Evolutionary conservation across 2,888 invertebrate species (phyloP), one percentile per base, ranked within the genome.

Genomic region (Chalcosyrphus nemorum): DNA sequence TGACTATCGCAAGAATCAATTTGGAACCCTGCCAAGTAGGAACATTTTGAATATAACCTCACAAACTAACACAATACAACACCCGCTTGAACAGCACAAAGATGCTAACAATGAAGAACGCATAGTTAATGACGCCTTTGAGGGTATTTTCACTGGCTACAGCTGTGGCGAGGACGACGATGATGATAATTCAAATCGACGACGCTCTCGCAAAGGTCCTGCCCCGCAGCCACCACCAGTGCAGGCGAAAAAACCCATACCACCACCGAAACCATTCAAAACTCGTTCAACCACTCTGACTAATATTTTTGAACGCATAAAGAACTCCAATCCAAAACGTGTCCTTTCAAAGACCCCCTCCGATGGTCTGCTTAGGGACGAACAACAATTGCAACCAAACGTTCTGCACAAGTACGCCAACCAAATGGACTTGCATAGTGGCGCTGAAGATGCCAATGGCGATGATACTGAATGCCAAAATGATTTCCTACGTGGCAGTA

Each of bases 401-500:
- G 45, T 52, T 17, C 54, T 88, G 29, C 87, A 86, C 19, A 89
- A 89, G 43, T 89, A 88, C 52, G 76, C 88, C 0, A 87, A 87
- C 2, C 88, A 90, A 56, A 72, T 86, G 47, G 86, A 88, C 66
- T 74, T 90, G 3, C 86, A 82, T 68, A 71, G 77, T 50, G 35
- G 61, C n/a, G 45, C 72, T 9, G 86, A 85, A 65, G 86, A 88
- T 43, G 74, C 71, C 19, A 70, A 75, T 11, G 41, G 76, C 38
- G 38, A 47, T 29, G 75, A 72, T 65, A 9, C 57, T 78, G 24
- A 88, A 88, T 63, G 87, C 87, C 85, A 86, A 87, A 86, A 87
- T 35, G 89, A 90, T 80, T 91, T 92, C 68, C 87, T 91, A 68
- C 89, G 92, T n/a, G 92, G 91, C 43, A 89, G 91, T 11, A 92